Evolutionary conservation across 2,888 invertebrate genomes (phyloP), one percentile per base, ranked within the genome.

Genomic region (Diarsia mendica): DNA sequence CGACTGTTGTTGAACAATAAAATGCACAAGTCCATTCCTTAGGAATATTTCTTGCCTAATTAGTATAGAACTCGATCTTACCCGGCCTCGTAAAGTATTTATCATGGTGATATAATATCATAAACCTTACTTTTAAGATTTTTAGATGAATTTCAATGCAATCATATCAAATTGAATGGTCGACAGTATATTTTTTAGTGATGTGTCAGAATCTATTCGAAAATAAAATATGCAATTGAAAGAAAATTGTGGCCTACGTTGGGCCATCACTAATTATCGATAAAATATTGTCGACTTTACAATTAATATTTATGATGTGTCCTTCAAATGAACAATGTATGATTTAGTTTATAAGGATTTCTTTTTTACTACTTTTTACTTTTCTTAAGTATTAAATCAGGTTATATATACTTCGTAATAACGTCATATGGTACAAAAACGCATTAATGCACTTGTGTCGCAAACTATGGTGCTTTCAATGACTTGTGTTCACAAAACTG

Each of bases 321-420:
- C 48, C 15, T 15, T 61, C 23, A 66, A 72, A 75, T 83, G 75
- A 83, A 83, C 83, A 83, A 78, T 83, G 2, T 83, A 72, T 73
- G 20, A 70, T 75, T 66, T 75, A 75, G n/a, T 0, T 68, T 28
- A 10, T 75, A 74, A 65, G 61, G 55, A 70, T 78, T 51, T 70
- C 28, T 61, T 72, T 81, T 81, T 71, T 63, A 44, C 44, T n/a
- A 44, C 44, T n/a, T 63, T 44, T 44, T 61, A 33, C 60, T 18
- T 58, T 51, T 28, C 1, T 13, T 44, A 23, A 15, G 44, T 44
- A 23, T 63, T 55, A 44, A 63, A 46, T 44, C 9, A 4, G 63
- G 6, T 63, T n/a, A 63, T 44, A 63, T 44, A 44, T 3, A 44
- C 61, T 44, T n/a, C n/a, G 44, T 63, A 39, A 39, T 13, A 44